Base-by-base conservation (phyloP, 2,113 vertebrate genomes). In the Ophthalmolycus amberensis region DNA sequence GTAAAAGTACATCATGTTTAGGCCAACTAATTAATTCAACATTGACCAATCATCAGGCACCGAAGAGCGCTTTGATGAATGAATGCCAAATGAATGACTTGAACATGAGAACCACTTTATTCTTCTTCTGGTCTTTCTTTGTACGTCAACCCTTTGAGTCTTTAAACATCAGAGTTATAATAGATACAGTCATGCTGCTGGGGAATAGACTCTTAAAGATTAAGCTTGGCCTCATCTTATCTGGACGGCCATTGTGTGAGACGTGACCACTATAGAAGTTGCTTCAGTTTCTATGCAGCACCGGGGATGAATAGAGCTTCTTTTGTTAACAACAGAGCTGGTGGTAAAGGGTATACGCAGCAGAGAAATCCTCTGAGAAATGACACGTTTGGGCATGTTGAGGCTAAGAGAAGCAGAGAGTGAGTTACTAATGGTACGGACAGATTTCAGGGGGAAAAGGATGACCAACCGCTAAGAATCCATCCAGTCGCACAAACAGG, bases 141-240 rank as follows among this genome's bases (percentile, higher is more conserved):
- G 72, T 44, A 22, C 72, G 50, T 74, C 71, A 79, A 80, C 50
- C 56, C 54, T 69, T 77, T 62, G 52, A 75, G 60, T 34, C 48
- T 84, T 69, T 79, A 15, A 80, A 9, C 25, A 78, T 66, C 58
- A 5, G 42, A 46, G 37, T 60, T 68, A 79, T 60, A 71, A 72
- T 20, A 79, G 54, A 79, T 42, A 38, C 27, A 34, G 56, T 46
- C n/a, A 68, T 58, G 59, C 66, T 42, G 58, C 34, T 27, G 58
- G 72, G 71, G 66, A 69, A 80, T 75, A 50, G 71, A 86, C 62
- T 81, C 76, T 80, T 58, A 64, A 59, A 87, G 79, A 87, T 83
- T 66, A 84, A 79, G 71, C 71, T 18, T 37, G 67, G 46, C 75
- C 76, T 71, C 46, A 16, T 85, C 79, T 80, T 85, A 89, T 89